A percentile compares a stretch with the other conserved stretches of the same genome.
Conservation (phyloP, 2,113 vertebrate genomes). For the Arenaria interpres region DNA sequence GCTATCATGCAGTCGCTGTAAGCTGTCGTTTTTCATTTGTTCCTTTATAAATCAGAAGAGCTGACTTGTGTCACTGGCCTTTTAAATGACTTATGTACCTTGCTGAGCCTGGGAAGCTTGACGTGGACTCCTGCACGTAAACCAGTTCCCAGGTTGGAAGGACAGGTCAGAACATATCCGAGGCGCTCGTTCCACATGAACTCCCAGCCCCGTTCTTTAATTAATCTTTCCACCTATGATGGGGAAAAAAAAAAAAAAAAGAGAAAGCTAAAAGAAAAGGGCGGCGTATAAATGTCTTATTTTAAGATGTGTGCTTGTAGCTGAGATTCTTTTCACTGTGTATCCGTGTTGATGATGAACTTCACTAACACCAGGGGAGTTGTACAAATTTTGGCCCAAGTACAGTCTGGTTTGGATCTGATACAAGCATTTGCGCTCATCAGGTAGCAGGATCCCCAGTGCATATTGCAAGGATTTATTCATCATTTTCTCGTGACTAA, state of each 20-base stretch:
- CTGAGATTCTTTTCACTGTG: not conserved
- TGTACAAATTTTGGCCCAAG: not conserved
- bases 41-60: not conserved
- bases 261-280: not conserved
- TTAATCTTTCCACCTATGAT: constrained; percentile 86
- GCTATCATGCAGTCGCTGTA: accelerated
- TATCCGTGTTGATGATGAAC: not conserved
- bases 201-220: constrained; percentile 91
- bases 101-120: constrained; percentile 85
- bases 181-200: constrained; percentile 95
- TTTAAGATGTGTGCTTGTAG: not conserved
- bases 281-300: not conserved
- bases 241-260: not conserved
- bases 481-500: accelerated
- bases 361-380: not conserved
- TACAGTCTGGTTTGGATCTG: not conserved
- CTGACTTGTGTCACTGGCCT: not conserved
- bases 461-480: not conserved
- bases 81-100: constrained; percentile 65
- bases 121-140: constrained; percentile 90
- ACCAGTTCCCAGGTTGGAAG: constrained; percentile 91
- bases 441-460: not conserved
- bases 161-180: constrained; percentile 89
- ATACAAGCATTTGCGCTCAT: not conserved
- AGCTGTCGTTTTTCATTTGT: not conserved